Evolutionary conservation across 2,888 invertebrate species (phyloP).

Genomic region (Nephrotoma guestfalica): DNA sequence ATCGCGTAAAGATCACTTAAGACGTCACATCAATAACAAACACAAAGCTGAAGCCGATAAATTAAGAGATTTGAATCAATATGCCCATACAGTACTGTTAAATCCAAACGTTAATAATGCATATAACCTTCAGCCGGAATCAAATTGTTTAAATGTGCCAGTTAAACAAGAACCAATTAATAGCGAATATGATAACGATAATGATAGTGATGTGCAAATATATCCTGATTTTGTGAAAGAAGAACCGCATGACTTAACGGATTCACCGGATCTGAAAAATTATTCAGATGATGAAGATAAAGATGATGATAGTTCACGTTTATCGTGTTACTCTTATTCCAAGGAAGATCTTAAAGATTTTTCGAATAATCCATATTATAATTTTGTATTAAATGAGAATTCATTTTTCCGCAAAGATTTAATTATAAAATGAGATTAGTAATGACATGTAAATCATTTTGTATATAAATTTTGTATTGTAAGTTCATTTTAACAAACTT

Average conservation of each 20-base stretch:
- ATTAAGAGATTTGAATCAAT: not conserved
- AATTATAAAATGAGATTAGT: not conserved
- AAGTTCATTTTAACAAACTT: not conserved
- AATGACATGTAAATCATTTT: not conserved
- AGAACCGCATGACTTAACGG: not conserved
- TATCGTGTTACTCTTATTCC: not conserved
- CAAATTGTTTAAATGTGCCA: not conserved
- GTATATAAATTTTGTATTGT: not conserved
- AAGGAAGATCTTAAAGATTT: not conserved
- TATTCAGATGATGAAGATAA: not conserved
- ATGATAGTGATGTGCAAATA: not conserved
- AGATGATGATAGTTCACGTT: not conserved
- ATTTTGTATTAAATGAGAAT: not conserved
- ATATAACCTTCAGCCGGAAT: not conserved
- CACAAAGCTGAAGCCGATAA: not conserved
- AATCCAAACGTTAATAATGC: not conserved
- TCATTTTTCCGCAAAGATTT: not conserved
- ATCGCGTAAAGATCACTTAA: constrained; percentile 1
- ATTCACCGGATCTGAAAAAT: not conserved
- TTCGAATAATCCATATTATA: not conserved
- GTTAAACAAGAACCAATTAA: not conserved
- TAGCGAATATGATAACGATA: not conserved
- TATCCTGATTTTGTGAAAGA: not conserved
- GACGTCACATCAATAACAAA: not conserved
- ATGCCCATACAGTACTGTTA: not conserved